Base-by-base conservation (phyloP, 2,113 vertebrate genomes). In the Aleadryas rufinucha region DNA sequence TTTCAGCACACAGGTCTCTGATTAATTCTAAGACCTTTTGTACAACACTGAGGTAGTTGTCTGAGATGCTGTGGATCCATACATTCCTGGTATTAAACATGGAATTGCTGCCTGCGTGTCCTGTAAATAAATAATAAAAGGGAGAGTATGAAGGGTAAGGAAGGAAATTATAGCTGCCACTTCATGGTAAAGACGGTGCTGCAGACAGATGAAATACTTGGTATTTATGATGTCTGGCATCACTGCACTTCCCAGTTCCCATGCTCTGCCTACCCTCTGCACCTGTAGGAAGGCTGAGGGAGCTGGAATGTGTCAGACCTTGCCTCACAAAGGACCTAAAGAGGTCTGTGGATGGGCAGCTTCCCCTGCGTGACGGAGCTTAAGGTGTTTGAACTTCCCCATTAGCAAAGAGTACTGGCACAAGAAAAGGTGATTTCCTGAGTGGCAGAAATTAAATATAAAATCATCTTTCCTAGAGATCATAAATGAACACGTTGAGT, bases 261-360 rank as follows among this genome's bases (percentile, higher is more conserved):
- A 17, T 2, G 13, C 17, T 61, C 52, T 66, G 42, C 44, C 49
- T 1, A 10, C 22, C 17, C 49, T 69, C 47, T 6, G 5, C 49
- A n/a, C 18, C 22, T 27, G 61, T 2, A 33, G 0, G 4, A 74
- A 63, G 41, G 31, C 60, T 42, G 27, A 75, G 21, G 80, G 23
- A 69, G 60, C 15, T 7, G 6, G 6, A 69, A 54, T 0, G 2
- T 27, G 24, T 21, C 0, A 0, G 56, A 63, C 22, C 13, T 72
- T 23, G 9, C 31, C 39, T 63, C 56, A 75, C 22, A 23, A 53
- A 72, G 21, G 27, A 22, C 27, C 31, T 47, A 20, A 37, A 53
- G 15, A 54, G 15, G 16, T 31, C 49, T 45, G 7, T 5, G 33
- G 33, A 60, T 26, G 33, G 18, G 45, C 59, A 69, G 50, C 59